These are phyloP conservation scores for Melanotaenia trifasciata DNA, from an alignment of 2,797 vertebrate species.

Conservation along the genomic window DNA sequence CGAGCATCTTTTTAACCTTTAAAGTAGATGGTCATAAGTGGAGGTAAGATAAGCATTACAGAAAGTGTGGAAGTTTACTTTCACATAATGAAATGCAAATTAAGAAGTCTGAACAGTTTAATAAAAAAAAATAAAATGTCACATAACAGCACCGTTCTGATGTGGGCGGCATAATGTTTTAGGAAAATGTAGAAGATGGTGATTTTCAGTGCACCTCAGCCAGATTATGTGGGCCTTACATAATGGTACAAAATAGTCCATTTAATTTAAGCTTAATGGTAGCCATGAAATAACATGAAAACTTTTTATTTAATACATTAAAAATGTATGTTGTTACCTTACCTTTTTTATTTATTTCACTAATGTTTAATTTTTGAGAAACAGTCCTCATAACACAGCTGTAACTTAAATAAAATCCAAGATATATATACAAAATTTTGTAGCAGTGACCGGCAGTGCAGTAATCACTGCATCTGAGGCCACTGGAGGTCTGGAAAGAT, in stretches of 20 bases:
- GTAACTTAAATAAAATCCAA: too few species aligned
- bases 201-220: neutral
- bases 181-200: neutral
- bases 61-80: conserved; percentile 32
- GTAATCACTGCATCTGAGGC: too few species aligned
- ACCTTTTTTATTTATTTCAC: too few species aligned
- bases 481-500: neutral
- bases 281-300: too few species aligned
- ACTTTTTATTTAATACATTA: too few species aligned
- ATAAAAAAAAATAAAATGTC: conserved; percentile 46
- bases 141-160: conserved; percentile 1
- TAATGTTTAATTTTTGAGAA: too few species aligned
- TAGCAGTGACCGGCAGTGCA: neutral
- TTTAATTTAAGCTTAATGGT: neutral
- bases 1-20: conserved; percentile 18
- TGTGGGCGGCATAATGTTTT: conserved; percentile 6
- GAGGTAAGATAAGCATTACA: conserved; percentile 3
- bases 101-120: conserved; percentile 13
- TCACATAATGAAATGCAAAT: conserved; percentile 54
- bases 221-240: neutral
- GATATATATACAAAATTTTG: too few species aligned
- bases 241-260: neutral
- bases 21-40: conserved; percentile 14
- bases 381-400: too few species aligned
- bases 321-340: too few species aligned